Conservation (phyloP, 2,113 vertebrate species). For the Scomber colias region DNA sequence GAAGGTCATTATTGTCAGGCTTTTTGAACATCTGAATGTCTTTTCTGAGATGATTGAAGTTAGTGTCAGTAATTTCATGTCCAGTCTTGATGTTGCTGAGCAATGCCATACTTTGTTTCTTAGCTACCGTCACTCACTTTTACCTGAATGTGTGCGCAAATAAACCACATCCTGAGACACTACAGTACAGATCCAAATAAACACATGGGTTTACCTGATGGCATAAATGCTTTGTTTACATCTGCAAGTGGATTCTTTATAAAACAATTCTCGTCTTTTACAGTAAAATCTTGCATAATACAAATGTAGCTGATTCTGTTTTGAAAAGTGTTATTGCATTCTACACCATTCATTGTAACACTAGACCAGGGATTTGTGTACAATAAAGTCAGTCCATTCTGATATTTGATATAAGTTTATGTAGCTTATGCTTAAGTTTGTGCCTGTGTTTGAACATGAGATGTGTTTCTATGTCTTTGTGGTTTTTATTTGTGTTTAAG, state of each 20-base stretch:
- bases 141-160: too few relatives aligned
- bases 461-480: slow-evolving; percentile 2
- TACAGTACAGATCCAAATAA: too few relatives aligned
- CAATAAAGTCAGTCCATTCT: background rate
- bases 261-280: background rate
- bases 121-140: background rate
- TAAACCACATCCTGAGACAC: too few relatives aligned
- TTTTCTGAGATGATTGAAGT: too few relatives aligned
- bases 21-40: too few relatives aligned
- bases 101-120: too few relatives aligned
- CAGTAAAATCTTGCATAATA: background rate
- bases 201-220: background rate
- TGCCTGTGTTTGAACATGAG: background rate
- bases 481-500: background rate
- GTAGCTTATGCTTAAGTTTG: too few relatives aligned
- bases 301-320: too few relatives aligned
- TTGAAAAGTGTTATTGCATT: background rate
- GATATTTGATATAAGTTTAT: too few relatives aligned
- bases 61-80: too few relatives aligned
- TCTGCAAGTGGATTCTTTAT: background rate
- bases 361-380: background rate
- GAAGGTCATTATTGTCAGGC: background rate
- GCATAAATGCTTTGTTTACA: background rate
- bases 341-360: too few relatives aligned
- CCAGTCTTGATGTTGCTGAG: too few relatives aligned